These are phyloP conservation scores for Smittia aterrima DNA, from an alignment of 2,888 invertebrate species.

Conservation along the genomic window DNA sequence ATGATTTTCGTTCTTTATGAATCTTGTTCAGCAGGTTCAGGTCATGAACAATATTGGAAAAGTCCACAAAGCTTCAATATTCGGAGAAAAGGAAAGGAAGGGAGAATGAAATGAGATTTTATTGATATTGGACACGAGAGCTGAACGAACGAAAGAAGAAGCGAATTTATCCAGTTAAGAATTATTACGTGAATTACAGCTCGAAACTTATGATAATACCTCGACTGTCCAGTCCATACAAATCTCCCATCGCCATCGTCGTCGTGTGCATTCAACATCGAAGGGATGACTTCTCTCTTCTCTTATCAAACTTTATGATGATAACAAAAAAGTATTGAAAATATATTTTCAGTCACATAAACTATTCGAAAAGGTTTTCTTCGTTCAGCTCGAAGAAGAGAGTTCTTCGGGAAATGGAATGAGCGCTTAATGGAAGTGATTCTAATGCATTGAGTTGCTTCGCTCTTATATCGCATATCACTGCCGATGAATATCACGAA, in stretches of 20 bases:
- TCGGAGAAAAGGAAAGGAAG: background rate
- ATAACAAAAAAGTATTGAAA: conserved; percentile 20
- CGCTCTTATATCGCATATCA: conserved; percentile 11
- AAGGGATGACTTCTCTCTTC: conserved; percentile 38
- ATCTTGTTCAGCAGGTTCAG: background rate
- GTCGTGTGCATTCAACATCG: background rate
- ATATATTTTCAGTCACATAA: conserved; percentile 25
- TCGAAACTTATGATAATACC: conserved; percentile 38
- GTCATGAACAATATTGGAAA: conserved; percentile 21
- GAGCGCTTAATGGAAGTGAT: conserved; percentile 24
- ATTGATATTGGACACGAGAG: conserved; percentile 37
- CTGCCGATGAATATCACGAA: background rate
- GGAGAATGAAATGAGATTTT: conserved; percentile 39
- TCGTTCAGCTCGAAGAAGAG: background rate
- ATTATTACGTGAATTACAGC: conserved; percentile 34
- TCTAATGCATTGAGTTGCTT: conserved; percentile 27
- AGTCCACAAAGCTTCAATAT: background rate
- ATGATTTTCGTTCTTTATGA: conserved; percentile 19
- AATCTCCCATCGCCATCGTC: conserved; percentile 10
- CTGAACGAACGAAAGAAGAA: background rate
- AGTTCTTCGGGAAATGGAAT: no score
- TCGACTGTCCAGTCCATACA: conserved; percentile 38
- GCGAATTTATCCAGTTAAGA: conserved; percentile 29
- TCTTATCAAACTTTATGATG: conserved; percentile 41
- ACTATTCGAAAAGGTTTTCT: conserved; percentile 30